Evolutionary conservation across 2,888 invertebrate species (phyloP).

Genomic region (Leptinotarsa juncta): DNA sequence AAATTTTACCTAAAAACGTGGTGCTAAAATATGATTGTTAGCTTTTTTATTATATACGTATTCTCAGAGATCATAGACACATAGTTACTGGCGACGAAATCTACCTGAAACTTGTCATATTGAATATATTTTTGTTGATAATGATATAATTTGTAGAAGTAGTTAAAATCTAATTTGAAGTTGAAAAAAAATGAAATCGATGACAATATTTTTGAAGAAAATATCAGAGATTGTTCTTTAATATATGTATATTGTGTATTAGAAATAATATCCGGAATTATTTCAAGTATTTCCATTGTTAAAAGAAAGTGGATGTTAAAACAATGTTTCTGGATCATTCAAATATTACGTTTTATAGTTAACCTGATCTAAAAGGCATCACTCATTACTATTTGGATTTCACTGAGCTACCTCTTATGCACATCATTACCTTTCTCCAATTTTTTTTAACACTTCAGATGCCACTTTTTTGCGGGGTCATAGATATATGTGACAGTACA

Average conservation of each 20-base stretch:
- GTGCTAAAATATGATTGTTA: conserved; percentile 45
- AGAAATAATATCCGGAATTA: background rate
- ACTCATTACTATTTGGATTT: too few relatives aligned
- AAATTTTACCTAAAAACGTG: conserved; percentile 39
- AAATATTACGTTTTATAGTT: too few relatives aligned
- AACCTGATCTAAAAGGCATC: too few relatives aligned
- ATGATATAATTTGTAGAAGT: background rate
- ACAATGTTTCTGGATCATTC: background rate
- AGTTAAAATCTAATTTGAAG: conserved; percentile 1
- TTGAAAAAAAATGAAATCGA: background rate
- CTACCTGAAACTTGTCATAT: conserved; percentile 6
- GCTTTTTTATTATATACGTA: conserved; percentile 33
- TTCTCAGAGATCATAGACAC: conserved; percentile 24
- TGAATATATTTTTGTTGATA: conserved; percentile 3
- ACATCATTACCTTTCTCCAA: too few relatives aligned
- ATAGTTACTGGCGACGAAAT: conserved; percentile 20
- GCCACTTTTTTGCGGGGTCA: too few relatives aligned
- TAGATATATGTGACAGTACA: too few relatives aligned
- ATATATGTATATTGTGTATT: background rate
- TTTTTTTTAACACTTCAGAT: too few relatives aligned
- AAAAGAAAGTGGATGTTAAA: background rate
- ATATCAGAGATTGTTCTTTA: background rate
- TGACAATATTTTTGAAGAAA: background rate
- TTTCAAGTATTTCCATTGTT: background rate
- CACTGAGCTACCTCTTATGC: too few relatives aligned